Percentiles rank a stretch among this genome's conserved stretches.
Evolutionary conservation across 2,888 invertebrate species (phyloP).

Genomic region (Drosophila atroscutellata): DNA sequence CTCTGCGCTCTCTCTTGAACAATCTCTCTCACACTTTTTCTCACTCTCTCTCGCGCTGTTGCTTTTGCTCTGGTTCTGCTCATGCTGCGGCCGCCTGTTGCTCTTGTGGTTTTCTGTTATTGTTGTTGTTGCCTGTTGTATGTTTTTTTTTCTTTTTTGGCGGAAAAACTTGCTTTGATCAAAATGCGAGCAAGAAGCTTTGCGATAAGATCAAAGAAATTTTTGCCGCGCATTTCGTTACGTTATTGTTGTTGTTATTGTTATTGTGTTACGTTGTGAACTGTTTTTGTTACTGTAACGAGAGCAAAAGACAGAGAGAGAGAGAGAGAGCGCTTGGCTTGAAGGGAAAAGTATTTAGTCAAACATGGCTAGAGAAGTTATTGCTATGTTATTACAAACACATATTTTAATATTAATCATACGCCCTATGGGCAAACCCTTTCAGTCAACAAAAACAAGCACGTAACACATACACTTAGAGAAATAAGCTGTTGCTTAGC

Average conservation of each 20-base stretch:
- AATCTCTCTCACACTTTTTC: background rate
- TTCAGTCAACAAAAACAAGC: conserved; percentile 8
- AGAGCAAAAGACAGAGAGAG: conserved; percentile 12
- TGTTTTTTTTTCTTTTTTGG: conserved; percentile 77
- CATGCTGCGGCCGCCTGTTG: conserved; percentile 44
- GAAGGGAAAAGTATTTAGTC: conserved; percentile 60
- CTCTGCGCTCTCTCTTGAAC: conserved; percentile 9
- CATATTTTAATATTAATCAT: conserved; percentile 69
- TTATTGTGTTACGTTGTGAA: conserved; percentile 43
- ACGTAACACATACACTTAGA: conserved; percentile 5
- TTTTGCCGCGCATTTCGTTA: conserved; percentile 83
- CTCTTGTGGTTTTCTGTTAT: conserved; percentile 60
- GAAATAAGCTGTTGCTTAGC: background rate
- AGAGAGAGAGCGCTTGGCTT: conserved; percentile 2
- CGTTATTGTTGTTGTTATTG: conserved; percentile 60
- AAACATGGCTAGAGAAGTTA: conserved; percentile 60
- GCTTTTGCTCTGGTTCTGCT: conserved; percentile 18
- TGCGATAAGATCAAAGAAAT: conserved; percentile 85
- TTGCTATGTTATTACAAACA: conserved; percentile 37
- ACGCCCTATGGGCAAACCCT: conserved; percentile 59
- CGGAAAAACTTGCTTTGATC: conserved; percentile 86
- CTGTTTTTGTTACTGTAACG: conserved; percentile 38
- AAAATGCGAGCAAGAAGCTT: conserved; percentile 86
- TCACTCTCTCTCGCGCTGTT: background rate
- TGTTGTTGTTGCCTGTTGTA: conserved; percentile 28